Base-by-base conservation (phyloP, 2,113 vertebrate genomes). In the Ariopsis seemanni region DNA sequence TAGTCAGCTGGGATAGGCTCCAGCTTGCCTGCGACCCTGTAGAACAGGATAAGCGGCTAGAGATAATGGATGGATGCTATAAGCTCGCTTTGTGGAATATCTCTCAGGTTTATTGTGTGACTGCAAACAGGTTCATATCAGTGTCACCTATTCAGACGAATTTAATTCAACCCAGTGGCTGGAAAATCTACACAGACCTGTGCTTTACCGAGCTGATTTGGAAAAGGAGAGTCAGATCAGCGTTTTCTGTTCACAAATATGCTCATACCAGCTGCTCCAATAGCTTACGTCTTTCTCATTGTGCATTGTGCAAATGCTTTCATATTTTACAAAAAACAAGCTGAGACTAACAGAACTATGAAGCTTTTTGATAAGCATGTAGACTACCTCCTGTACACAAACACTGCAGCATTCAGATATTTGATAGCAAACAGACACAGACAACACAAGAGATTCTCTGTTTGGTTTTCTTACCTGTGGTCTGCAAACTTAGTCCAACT, bases 401-500 rank as follows among this genome's bases (percentile, higher is more conserved):
- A 62, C 77, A 63, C 62, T 84, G 57, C 86, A 79, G 18, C 58
- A 84, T 53, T 79, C 27, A 84, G 55, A 62, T 27, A 86, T 53
- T 55, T 30, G 74, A 82, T 8, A 67, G 60, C 18, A 57, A 55
- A 80, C 74, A 48, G 30, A 82, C 55, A 30, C 65, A 22, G 14
- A 58, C 48, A 84, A 69, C 48, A 58, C n/a, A 58, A 57, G n/a
- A 42, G 20, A 53, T 50, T 34, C 3, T 75, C 85, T 25, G 25
- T 77, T 65, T 79, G 48, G 27, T 20, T 48, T 22, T 69, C 87
- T 91, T 69, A 93, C 93, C 93, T 90, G 91, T 87, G 82, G 88
- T 92, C 67, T 91, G 93, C 42, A 94, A 91, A 85, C 92, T 93
- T 88, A 94, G 90, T 77, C 93, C 93, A 83, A 93, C 92, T 93